Conservation (phyloP, 2,113 vertebrate species). For the Dromiciops gliroides region DNA sequence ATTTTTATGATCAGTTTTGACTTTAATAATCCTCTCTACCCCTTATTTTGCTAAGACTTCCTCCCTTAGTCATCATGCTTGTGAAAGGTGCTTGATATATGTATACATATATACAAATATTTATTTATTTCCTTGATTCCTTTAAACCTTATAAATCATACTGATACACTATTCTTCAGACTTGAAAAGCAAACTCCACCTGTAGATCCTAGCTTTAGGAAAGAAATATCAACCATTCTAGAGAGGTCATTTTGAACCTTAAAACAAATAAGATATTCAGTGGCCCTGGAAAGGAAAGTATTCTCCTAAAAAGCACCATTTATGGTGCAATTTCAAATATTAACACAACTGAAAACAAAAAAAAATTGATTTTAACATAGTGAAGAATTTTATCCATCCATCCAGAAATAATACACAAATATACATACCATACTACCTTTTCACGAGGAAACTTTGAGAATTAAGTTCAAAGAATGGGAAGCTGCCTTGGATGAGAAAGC, state of each 20-base stretch:
- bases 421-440: background rate
- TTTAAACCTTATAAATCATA: slow-evolving; percentile 34
- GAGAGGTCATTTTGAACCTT: background rate
- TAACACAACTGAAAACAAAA: background rate
- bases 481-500: background rate
- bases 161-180: background rate
- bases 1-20: background rate
- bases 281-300: background rate
- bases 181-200: slow-evolving; percentile 39
- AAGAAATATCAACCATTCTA: background rate
- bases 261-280: background rate
- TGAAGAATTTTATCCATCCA: background rate
- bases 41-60: background rate
- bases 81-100: background rate
- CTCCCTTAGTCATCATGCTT: background rate
- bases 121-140: background rate
- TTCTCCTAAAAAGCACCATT: background rate
- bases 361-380: background rate
- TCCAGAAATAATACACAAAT: background rate
- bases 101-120: background rate
- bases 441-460: background rate
- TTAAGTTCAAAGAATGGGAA: background rate
- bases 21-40: background rate
- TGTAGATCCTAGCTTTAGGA: slow-evolving; percentile 36
- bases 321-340: background rate